phyloP scores from a whole-genome alignment of 2,797 vertebrate species.

The Clarias platycephalus region DNA sequence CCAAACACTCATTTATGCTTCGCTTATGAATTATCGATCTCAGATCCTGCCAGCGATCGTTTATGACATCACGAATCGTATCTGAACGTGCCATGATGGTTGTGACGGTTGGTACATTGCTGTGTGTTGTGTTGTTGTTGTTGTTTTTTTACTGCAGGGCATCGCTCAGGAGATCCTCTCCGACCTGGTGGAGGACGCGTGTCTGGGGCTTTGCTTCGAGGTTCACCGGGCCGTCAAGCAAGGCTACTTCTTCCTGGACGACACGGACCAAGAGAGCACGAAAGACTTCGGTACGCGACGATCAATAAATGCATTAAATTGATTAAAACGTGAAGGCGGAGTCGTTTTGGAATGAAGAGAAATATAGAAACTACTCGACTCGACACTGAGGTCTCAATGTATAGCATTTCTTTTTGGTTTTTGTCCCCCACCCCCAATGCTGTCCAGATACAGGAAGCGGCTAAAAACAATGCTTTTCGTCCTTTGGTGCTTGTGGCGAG shows the following conservation, averaged over 20 bases:
- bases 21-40: too few relatives aligned
- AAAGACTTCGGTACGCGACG: slow-evolving; percentile 88
- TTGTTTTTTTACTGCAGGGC: slow-evolving; percentile 71
- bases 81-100: neutral
- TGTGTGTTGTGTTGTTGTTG: neutral
- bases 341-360: neutral
- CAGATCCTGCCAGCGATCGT: neutral
- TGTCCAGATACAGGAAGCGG: neutral
- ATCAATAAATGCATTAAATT: neutral
- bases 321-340: neutral
- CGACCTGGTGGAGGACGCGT: slow-evolving; percentile 94
- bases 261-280: slow-evolving; percentile 94
- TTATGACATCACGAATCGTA: neutral
- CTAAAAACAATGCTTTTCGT: neutral
- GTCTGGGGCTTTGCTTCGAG: slow-evolving; percentile 95
- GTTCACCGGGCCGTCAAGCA: slow-evolving; percentile 95
- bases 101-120: neutral
- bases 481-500: neutral
- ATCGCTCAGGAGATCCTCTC: slow-evolving; percentile 94
- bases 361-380: neutral
- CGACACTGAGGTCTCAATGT: too few relatives aligned
- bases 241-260: slow-evolving; percentile 94
- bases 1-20: too few relatives aligned
- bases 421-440: too few relatives aligned
- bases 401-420: too few relatives aligned